Base-by-base conservation (phyloP, 2,797 vertebrate species). In the Poeciliopsis paucimaculata region DNA sequence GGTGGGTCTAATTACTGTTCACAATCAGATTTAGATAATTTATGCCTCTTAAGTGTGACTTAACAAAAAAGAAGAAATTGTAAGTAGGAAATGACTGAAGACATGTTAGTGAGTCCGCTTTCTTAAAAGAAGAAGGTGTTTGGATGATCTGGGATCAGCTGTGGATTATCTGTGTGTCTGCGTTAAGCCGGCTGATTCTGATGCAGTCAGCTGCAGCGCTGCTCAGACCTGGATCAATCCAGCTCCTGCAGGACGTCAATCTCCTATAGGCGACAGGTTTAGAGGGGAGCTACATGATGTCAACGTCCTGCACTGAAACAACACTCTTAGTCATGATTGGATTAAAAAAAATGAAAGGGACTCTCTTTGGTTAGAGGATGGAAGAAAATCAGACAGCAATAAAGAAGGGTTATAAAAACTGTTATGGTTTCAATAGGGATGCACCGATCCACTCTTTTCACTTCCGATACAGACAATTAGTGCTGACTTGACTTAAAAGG, bases 241-340 rank as follows among this genome's bases (percentile, higher is more conserved):
- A 23, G 76, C 83, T 85, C 79, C 78, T 78, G 78, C 43, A 68
- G 73, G 51, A 66, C 75, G 18, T 93, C 90, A 88, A 89, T 92
- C 89, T 85, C 60, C 62, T 90, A 86, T 75, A 84, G 85, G 79
- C 82, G 91, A 84, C 91, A 82, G 88, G 39, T 91, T 92, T 88
- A 91, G 72, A 80, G 81, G 73, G 72, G 28, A 68, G 76, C 72
- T 70, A 70, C 51, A 66, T 88, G 86, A 89, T 74, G 81, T 88
- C 89, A 85, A 82, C 7, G 11, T 71, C 73, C 78, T 46, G 62
- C 70, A 41, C 49, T 79, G 76, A 86, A 78, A 76, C 77, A 51
- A 76, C 72, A 72, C 79, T 73, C 79, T 86, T 78, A 73, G 78
- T 83, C 76, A 81, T 84, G 80, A 89, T 80, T 89, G 72, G 79